Percentiles rank a stretch among this genome's conserved stretches.
phyloP scores from a whole-genome alignment of 2,797 vertebrate species.

The Pteropus rufus region DNA sequence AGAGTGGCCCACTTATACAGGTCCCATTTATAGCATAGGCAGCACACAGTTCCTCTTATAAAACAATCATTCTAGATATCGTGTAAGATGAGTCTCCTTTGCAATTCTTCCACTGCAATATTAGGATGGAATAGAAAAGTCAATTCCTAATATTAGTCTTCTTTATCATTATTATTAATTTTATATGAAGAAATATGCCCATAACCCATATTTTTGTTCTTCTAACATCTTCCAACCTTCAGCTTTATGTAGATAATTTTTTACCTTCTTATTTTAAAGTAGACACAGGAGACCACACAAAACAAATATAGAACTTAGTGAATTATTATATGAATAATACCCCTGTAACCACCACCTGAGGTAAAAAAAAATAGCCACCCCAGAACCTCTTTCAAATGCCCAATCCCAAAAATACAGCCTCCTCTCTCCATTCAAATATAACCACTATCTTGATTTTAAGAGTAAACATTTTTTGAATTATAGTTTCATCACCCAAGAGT shows the following conservation, averaged over 20 bases:
- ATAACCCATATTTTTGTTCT: constrained; percentile 18
- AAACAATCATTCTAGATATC: background rate
- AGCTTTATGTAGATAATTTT: background rate
- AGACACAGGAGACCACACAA: background rate
- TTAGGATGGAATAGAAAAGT: background rate
- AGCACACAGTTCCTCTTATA: background rate
- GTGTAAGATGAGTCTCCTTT: background rate
- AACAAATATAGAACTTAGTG: background rate
- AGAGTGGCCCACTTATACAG: constrained; percentile 44
- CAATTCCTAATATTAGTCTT: background rate
- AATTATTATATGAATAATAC: background rate
- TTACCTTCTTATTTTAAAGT: background rate
- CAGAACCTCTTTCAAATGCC: background rate
- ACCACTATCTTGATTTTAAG: background rate
- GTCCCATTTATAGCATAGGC: background rate
- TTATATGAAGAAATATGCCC: constrained; percentile 10
- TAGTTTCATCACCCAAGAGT: background rate
- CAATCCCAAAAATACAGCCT: background rate
- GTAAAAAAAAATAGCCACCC: background rate
- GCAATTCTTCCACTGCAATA: background rate
- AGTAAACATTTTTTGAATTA: background rate
- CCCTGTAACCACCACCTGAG: background rate
- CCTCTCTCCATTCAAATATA: background rate
- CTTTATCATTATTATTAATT: background rate
- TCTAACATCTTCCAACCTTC: background rate